These are phyloP conservation scores for Andrena praecox DNA, from an alignment of 2,888 invertebrate species.

Conservation along the genomic window DNA sequence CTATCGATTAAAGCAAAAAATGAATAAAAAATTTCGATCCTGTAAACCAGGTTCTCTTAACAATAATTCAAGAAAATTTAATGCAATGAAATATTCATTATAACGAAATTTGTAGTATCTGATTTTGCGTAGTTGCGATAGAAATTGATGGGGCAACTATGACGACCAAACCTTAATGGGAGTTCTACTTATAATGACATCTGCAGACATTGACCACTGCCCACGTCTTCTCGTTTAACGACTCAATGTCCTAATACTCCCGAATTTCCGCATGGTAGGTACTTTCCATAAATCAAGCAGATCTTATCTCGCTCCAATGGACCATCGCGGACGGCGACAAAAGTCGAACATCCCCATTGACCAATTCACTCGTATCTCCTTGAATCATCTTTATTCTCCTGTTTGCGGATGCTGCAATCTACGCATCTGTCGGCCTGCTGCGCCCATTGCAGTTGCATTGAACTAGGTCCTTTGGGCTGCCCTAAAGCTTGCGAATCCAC, in stretches of 20 bases:
- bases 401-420: slow-evolving; percentile 41
- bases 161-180: no score
- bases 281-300: slow-evolving; percentile 44
- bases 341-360: slow-evolving; percentile 59
- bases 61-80: no score
- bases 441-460: slow-evolving; percentile 33
- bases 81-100: no score
- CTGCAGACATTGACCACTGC: neutral
- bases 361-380: slow-evolving; percentile 61
- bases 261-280: slow-evolving; percentile 23
- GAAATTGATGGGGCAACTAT: no score
- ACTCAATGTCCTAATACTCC: neutral
- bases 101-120: no score
- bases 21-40: no score
- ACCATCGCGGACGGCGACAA: slow-evolving; percentile 41
- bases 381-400: slow-evolving; percentile 62
- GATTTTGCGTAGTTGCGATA: no score
- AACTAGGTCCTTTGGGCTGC: neutral
- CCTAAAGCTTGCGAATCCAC: neutral
- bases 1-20: no score
- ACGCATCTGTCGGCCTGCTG: slow-evolving; percentile 62
- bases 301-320: slow-evolving; percentile 41
- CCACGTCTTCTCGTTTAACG: slow-evolving; percentile 1
- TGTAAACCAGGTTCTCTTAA: no score
- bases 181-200: no score